Base-by-base conservation (phyloP, 2,113 vertebrate species). In the Gadus chalcogrammus region DNA sequence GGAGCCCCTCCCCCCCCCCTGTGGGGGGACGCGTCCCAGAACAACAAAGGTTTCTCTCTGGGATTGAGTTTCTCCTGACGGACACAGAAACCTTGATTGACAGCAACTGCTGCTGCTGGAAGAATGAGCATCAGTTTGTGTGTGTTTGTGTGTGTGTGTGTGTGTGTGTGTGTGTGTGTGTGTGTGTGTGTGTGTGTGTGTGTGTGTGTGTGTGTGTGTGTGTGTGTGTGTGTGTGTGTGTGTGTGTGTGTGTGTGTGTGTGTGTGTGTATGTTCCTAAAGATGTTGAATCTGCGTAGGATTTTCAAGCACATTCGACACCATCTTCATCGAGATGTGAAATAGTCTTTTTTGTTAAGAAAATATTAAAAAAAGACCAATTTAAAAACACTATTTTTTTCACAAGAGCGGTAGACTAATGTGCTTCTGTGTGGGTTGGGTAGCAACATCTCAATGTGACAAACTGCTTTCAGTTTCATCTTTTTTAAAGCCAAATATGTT, bases 241-340 rank as follows among this genome's bases (percentile, higher is more conserved):
- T n/a, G 17, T 58, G 55, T 16, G 15, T 16, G 55, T 58, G 15
- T 58, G 55, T 58, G n/a, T n/a, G n/a, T n/a, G n/a, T n/a, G n/a
- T n/a, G n/a, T n/a, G n/a, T n/a, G 55, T 58, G 55, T n/a, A 6
- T 58, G 15, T 58, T 48, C 42, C 42, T 48, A 13, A 13, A 48
- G 42, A 48, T 13, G 42, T 35, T 35, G 31, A 35, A 35, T 35
- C 31, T 35, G 94, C 93, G 90, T 89, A 92, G 94, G 93, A 95
- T 94, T 94, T 95, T 96, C 93, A 95, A 99, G 96, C 97, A 98
- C 96, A 97, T 93, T 94, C 95, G 94, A 94, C 93, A 94, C 95
- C 92, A 92, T 93, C 92, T 93, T 91, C 94, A 94, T 96, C 94
- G 94, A 94, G 94, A 95, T 96, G 95, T 97, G 94, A 95, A 93